These are phyloP conservation scores for Bradysia coprophila DNA, from an alignment of 1,140 invertebrate species.

Conservation along the genomic window DNA sequence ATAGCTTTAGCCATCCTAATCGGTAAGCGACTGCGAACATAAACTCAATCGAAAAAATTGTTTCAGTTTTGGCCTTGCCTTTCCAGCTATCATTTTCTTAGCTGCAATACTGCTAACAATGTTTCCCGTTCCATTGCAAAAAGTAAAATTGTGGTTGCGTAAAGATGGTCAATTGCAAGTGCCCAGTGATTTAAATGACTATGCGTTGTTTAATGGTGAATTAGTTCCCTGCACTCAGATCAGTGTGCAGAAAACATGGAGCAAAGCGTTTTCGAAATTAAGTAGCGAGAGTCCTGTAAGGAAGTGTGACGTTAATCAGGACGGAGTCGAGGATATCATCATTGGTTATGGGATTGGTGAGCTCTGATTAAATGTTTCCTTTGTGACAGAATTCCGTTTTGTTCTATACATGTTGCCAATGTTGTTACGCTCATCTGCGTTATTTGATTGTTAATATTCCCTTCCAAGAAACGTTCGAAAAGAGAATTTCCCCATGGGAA, in stretches of 20 bases:
- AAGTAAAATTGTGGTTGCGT: constrained; percentile 34
- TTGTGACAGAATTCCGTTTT: too few relatives aligned
- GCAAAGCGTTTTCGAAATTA: constrained; percentile 47
- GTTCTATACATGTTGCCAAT: constrained; percentile 5
- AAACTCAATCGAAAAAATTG: too few relatives aligned
- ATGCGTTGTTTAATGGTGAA: constrained; percentile 6
- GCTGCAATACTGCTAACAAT: constrained; percentile 44
- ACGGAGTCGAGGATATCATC: constrained; percentile 55
- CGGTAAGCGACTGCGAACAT: too few relatives aligned
- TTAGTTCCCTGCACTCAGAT: constrained; percentile 48
- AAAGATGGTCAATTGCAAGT: constrained; percentile 5
- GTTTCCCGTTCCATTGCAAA: constrained; percentile 38
- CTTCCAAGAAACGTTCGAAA: too few relatives aligned
- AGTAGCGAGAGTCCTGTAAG: constrained; percentile 57
- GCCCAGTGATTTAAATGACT: constrained; percentile 2
- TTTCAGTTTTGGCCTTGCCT: too few relatives aligned
- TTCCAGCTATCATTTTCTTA: constrained; percentile 39
- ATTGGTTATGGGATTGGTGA: constrained; percentile 64
- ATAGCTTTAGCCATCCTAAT: constrained; percentile 29
- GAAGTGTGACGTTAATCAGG: constrained; percentile 51
- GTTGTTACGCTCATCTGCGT: constrained; percentile 7
- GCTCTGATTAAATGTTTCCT: not conserved
- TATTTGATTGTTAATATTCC: too few relatives aligned
- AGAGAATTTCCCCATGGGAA: too few relatives aligned
- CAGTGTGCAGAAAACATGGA: constrained; percentile 49